Percentiles rank a stretch among this genome's conserved stretches.
phyloP scores from a whole-genome alignment of 2,888 invertebrate species.

The Dryobotodes eremita region DNA sequence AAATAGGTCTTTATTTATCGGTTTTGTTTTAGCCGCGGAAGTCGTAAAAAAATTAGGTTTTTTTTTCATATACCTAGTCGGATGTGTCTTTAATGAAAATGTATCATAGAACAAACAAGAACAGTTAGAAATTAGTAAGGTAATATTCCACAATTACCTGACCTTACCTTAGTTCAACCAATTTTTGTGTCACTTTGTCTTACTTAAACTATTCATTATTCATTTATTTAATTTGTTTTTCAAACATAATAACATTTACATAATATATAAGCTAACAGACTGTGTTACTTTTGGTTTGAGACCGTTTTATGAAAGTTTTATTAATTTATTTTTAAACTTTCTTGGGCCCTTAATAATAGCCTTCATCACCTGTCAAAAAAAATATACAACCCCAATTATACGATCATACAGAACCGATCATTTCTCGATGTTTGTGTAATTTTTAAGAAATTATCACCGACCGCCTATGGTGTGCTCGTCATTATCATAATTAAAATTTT shows the following conservation, averaged over 20 bases:
- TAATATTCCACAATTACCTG: background rate
- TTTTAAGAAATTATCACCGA: constrained; percentile 82
- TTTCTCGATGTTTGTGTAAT: constrained; percentile 82
- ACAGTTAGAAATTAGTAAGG: background rate
- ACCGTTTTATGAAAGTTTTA: background rate
- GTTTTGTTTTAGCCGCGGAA: constrained; percentile 30
- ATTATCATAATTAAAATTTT: constrained; percentile 86
- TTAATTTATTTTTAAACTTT: background rate
- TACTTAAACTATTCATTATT: background rate
- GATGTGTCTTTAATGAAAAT: background rate
- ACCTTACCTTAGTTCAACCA: background rate
- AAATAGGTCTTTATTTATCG: constrained; percentile 38
- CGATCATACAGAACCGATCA: constrained; percentile 77
- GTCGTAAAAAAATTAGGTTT: constrained; percentile 6
- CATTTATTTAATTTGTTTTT: background rate
- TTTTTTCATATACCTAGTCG: background rate
- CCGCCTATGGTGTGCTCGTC: constrained; percentile 81
- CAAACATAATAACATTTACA: background rate
- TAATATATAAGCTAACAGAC: background rate
- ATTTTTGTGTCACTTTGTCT: background rate
- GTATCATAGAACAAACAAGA: background rate
- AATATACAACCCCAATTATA: constrained; percentile 82
- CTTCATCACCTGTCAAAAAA: constrained; percentile 41
- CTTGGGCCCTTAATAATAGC: constrained; percentile 43
- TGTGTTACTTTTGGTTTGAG: background rate